phyloP scores from a whole-genome alignment of 2,888 invertebrate genomes.

The Germaria angustata region DNA sequence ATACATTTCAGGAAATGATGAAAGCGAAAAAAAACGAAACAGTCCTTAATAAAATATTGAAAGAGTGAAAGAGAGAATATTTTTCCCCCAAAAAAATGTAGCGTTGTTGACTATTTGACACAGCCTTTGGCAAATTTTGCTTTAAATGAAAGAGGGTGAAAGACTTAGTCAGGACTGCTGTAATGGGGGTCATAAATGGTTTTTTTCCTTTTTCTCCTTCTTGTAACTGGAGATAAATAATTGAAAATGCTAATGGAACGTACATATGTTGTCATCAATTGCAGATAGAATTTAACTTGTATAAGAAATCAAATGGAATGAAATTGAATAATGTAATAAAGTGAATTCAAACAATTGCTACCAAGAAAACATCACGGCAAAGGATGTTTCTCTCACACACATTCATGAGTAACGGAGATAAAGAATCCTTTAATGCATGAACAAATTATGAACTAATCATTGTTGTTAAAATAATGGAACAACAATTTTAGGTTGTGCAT shows the following conservation, averaged over 20 bases:
- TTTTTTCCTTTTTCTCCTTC: background rate
- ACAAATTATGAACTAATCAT: no score
- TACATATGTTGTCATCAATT: slow-evolving; percentile 57
- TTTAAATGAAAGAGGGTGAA: background rate
- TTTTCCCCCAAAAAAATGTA: background rate
- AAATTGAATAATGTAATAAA: slow-evolving; percentile 11
- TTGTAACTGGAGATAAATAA: slow-evolving; percentile 24
- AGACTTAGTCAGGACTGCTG: background rate
- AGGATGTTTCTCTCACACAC: background rate
- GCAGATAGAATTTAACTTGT: slow-evolving; percentile 28
- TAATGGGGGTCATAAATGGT: slow-evolving; percentile 6
- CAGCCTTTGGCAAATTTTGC: background rate
- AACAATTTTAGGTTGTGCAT: no score
- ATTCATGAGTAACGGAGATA: no score
- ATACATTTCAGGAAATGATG: slow-evolving; percentile 22
- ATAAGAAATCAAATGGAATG: background rate
- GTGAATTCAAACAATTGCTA: slow-evolving; percentile 12
- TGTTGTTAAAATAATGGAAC: no score
- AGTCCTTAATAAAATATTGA: background rate
- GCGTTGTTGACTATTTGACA: background rate
- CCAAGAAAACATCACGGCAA: slow-evolving; percentile 8
- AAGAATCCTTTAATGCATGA: no score
- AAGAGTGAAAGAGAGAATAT: background rate
- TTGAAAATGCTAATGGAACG: slow-evolving; percentile 23
- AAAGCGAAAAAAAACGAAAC: background rate